A percentile compares a stretch with the other conserved stretches of the same genome.
Evolutionary conservation across 2,797 vertebrate genomes (phyloP).

Genomic region (Martes flavigula): DNA sequence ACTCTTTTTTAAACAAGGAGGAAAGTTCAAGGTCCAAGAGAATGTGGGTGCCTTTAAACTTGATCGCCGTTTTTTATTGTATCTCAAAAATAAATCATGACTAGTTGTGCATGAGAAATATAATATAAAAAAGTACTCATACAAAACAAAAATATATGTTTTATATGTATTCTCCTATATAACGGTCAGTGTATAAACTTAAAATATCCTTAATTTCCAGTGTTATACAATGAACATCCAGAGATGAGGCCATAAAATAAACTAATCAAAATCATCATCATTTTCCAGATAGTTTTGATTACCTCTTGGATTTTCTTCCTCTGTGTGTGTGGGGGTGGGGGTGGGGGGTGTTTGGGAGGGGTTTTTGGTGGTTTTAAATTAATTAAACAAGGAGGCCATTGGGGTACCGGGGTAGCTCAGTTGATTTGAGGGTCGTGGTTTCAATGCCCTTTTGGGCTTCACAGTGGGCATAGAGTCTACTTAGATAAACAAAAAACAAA

Average conservation of each 20-base stretch:
- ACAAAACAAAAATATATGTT: background rate
- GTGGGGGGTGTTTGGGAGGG: background rate
- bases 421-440: background rate
- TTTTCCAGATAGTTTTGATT: background rate
- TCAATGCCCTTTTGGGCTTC: background rate
- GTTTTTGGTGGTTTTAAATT: background rate
- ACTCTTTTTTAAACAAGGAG: background rate
- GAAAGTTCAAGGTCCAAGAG: background rate
- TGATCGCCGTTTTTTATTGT: background rate
- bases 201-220: background rate
- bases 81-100: background rate
- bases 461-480: background rate
- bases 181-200: background rate
- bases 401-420: background rate
- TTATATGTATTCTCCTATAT: background rate
- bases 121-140: background rate
- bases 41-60: background rate
- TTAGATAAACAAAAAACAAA: background rate
- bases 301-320: background rate
- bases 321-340: background rate
- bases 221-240: background rate
- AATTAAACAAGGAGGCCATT: background rate
- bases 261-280: background rate
- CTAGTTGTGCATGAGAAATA: background rate
- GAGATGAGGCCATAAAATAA: background rate